Base-by-base conservation (phyloP, 2,888 invertebrate genomes). In the Spatulosminthurus flaviceps region DNA sequence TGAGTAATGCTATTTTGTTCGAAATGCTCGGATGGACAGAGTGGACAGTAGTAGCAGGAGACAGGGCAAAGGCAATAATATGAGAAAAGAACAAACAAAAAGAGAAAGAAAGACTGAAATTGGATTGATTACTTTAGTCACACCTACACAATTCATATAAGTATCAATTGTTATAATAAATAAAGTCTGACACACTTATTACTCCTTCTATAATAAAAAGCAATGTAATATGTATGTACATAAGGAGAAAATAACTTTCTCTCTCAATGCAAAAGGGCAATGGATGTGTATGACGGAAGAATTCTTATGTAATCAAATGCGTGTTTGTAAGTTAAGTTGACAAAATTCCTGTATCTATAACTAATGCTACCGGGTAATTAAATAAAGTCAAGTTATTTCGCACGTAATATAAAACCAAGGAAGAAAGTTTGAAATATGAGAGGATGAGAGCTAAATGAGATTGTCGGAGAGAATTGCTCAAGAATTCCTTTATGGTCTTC, bases 351-450 rank as follows among this genome's bases (percentile, higher is more conserved):
- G 34, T 34, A 9, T 34, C 34, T 9, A 34, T 34, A 9, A 34
- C 34, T 34, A 34, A 60, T 60, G 16, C 4, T 5, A 21, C 19
- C 16, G 60, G 5, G 5, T 60, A 60, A 60, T 64, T 22, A 22
- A 64, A 64, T 64, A 11, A 64, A 26, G 13, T 22, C 64, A 2
- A 64, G 64, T 64, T 64, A 64, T 64, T 64, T 22, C 24, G 64
- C 64, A 26, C 22, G 64, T 64, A 64, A 64, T 64, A 24, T 64
- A 64, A 64, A 64, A 64, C 64, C 64, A 51, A 51, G 51, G 16
- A n/a, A n/a, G n/a, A 51, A 51, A 19, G 11, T 64, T 19, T 11
- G 64, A 64, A 64, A 64, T 64, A 64, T 64, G 64, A 64, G 64
- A 64, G 22, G 64, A 64, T 24, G 64, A n/a, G 61, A 64, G 64